Evolutionary conservation across 2,113 vertebrate genomes (phyloP), one percentile per base, ranked within the genome.

Genomic region (Oncorhynchus nerka): DNA sequence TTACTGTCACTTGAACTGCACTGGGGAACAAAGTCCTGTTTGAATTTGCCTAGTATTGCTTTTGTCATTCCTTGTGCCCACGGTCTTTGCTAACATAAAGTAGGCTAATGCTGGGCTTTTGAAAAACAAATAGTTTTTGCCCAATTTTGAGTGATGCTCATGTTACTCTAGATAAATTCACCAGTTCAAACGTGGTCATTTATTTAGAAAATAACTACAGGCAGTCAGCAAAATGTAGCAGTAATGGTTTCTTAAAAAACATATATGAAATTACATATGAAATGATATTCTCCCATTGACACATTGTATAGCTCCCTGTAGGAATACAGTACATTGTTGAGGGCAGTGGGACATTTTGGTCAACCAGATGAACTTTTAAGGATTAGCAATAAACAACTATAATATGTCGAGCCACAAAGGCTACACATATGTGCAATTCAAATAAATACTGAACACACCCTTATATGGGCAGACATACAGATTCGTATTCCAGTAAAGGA

Each of bases 401-500:
- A 45, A 45, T 9, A 11, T 9, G n/a, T 62, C 16, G n/a, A 62
- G 19, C 51, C 51, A 55, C n/a, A 16, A 16, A 62, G 59, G n/a
- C 59, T 16, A 62, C 59, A 22, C 59, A 3, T n/a, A 61, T 15
- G 59, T 62, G 19, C 19, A 62, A 57, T 57, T 57, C 19, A 15
- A 62, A 62, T 24, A 62, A 62, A 26, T 24, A 11, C 12, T 26
- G 62, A n/a, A 64, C 22, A 34, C 32, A 70, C 6, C 64, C 71
- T 55, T 22, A 66, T 26, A 26, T 59, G 70, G 55, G 19, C 16
- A 70, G 9, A 45, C 68, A 70, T n/a, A n/a, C 26, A 55, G 75
- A 72, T 57, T 3, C 5, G 26, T 73, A 34, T 74, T 73, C 39
- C 45, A 65, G 48, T 67, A 68, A 73, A 75, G 70, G 73, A 75